These are phyloP conservation scores for Hyaena hyaena DNA, from an alignment of 2,113 vertebrate species.

Conservation along the genomic window DNA sequence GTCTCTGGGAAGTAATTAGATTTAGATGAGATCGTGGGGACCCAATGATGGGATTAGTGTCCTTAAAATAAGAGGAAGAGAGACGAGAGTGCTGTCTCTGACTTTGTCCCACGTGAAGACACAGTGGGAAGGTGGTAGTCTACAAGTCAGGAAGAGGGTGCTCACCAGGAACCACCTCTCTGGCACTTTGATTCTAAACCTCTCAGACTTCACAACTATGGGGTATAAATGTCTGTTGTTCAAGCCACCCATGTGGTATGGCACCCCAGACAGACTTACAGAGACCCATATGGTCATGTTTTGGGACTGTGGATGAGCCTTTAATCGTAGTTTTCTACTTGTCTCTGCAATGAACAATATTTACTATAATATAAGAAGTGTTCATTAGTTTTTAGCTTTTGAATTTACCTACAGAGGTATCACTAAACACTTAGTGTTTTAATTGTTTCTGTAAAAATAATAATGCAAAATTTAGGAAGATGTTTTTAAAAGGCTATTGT, in stretches of 20 bases:
- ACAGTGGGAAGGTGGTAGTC: background rate
- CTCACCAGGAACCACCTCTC: background rate
- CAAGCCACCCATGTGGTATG: background rate
- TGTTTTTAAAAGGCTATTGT: background rate
- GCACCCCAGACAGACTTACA: background rate
- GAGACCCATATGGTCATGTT: background rate
- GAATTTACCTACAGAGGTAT: background rate
- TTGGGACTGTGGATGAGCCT: background rate
- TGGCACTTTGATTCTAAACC: background rate
- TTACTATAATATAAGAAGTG: background rate
- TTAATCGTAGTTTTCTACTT: background rate
- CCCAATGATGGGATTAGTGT: background rate
- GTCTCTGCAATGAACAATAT: background rate
- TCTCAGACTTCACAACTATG: background rate
- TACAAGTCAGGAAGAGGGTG: background rate
- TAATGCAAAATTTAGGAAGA: background rate
- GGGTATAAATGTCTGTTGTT: background rate
- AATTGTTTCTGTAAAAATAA: background rate
- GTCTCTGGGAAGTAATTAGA: background rate
- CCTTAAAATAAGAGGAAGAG: background rate
- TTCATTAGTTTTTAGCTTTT: background rate
- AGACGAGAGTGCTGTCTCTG: background rate
- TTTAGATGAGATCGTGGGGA: background rate
- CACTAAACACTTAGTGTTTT: background rate
- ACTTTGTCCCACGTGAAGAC: background rate